Base-by-base conservation (phyloP, 2,113 vertebrate genomes). In the Elephantulus edwardii region DNA sequence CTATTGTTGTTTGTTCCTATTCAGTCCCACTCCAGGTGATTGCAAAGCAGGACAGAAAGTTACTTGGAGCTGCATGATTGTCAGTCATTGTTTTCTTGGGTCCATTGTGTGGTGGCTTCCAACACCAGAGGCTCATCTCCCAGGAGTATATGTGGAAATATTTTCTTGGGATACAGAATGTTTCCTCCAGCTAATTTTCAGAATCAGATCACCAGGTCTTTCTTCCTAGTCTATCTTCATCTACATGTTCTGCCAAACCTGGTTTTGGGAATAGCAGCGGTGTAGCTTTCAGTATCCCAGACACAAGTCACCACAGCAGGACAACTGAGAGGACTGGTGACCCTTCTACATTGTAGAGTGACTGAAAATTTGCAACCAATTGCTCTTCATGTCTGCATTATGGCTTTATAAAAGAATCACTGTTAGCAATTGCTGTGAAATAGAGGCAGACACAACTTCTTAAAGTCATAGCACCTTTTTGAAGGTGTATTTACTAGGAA, bases 351-450 rank as follows among this genome's bases (percentile, higher is more conserved):
- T 56, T 28, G 54, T 13, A 88, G 42, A 54, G 1, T 54, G 70
- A 46, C 46, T 30, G 91, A 88, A 54, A 85, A 82, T n/a, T 71
- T 62, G 75, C 83, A 50, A 88, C 58, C 42, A 82, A 60, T 40
- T 83, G 33, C 66, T 46, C 88, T 81, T 77, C 50, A 54, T 33
- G 35, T 76, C 91, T 78, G 46, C 22, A 74, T 52, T 54, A 46
- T 68, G 2, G 26, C 30, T 83, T 86, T 11, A 3, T 22, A 56
- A 54, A 54, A 28, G 4, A 58, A 58, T 2, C 4, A 9, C 12
- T 58, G 28, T 28, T 58, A 58, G 26, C 66, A 81, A 48, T 64
- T 58, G 14, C 64, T 35, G 30, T 66, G 40, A 83, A 77, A 74
- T 16, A 10, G 26, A 74, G 28, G 2, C 0, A 10, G 13, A 35